These are phyloP conservation scores for Fissipunctia ypsillon DNA, from an alignment of 2,888 invertebrate genomes.

Conservation along the genomic window DNA sequence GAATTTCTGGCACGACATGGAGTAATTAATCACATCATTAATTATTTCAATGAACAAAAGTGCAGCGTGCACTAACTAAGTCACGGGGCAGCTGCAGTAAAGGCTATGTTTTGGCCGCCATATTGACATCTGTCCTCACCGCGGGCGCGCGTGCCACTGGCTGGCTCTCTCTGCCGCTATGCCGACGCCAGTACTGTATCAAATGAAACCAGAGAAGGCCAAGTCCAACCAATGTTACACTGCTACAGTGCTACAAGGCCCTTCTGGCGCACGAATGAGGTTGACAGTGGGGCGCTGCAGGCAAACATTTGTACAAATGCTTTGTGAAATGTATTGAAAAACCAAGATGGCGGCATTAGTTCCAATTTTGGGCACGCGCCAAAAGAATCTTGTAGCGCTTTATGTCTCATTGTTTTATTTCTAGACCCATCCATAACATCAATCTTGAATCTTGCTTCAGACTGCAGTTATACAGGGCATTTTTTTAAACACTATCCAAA, in stretches of 20 bases:
- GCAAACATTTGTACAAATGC: neutral
- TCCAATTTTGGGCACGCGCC: neutral
- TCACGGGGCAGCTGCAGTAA: slow-evolving; percentile 39
- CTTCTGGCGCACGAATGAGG: neutral
- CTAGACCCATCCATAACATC: neutral
- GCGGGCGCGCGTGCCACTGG: slow-evolving; percentile 65
- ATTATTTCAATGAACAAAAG: slow-evolving; percentile 47
- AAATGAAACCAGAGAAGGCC: slow-evolving; percentile 25
- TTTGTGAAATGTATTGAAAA: neutral
- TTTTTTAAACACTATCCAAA: too few species aligned
- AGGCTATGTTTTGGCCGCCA: slow-evolving; percentile 39
- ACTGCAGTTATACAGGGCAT: too few species aligned
- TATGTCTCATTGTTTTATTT: neutral
- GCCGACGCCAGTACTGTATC: slow-evolving; percentile 21
- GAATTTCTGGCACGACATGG: slow-evolving; percentile 74
- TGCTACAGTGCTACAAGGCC: neutral
- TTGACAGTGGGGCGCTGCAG: neutral
- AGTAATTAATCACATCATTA: slow-evolving; percentile 69
- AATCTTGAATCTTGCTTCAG: neutral
- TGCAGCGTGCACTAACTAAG: slow-evolving; percentile 69
- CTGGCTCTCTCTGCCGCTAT: slow-evolving; percentile 23
- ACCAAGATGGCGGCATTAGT: neutral
- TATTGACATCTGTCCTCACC: slow-evolving; percentile 51
- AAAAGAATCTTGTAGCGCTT: neutral
- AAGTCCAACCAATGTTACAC: slow-evolving; percentile 1